Percentiles rank a stretch among this genome's conserved stretches.
These are phyloP conservation scores for Pandemis corylana DNA, from an alignment of 2,888 invertebrate species.

Conservation along the genomic window DNA sequence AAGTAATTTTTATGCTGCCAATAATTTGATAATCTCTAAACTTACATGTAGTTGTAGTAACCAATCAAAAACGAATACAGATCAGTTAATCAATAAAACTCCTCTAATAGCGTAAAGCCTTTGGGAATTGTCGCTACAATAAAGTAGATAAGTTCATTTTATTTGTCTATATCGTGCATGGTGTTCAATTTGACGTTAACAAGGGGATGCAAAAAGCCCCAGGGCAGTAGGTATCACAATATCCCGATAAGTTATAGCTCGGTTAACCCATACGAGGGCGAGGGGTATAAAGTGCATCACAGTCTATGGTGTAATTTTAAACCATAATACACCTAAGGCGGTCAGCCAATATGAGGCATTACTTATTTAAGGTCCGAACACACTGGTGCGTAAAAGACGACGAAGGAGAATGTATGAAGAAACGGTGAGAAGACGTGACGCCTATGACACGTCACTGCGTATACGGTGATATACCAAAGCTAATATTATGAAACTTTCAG, in stretches of 20 bases:
- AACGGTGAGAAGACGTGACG: no score
- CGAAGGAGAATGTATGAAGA: no score
- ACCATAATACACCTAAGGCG: constrained; percentile 30
- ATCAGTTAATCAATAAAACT: not conserved
- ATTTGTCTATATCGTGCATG: constrained; percentile 34
- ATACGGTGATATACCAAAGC: no score
- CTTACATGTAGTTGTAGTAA: no score
- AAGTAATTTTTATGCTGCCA: no score
- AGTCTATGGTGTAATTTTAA: constrained; percentile 30
- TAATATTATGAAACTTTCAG: no score
- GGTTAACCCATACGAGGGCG: constrained; percentile 35
- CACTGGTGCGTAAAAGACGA: no score
- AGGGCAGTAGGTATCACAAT: constrained; percentile 24
- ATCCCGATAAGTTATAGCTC: constrained; percentile 39
- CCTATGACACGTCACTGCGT: no score
- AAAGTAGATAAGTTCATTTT: constrained; percentile 32
- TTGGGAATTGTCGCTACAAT: constrained; percentile 8
- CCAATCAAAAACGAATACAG: not conserved
- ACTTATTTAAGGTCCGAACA: not conserved
- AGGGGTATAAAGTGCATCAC: constrained; percentile 29
- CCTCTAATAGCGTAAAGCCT: constrained; percentile 19
- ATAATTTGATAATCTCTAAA: no score
- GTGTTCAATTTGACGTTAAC: constrained; percentile 38
- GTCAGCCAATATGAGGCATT: constrained; percentile 23
- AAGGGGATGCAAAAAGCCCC: constrained; percentile 40